Evolutionary conservation across 2,888 invertebrate genomes (phyloP).

Genomic region (Sympetrum striolatum): DNA sequence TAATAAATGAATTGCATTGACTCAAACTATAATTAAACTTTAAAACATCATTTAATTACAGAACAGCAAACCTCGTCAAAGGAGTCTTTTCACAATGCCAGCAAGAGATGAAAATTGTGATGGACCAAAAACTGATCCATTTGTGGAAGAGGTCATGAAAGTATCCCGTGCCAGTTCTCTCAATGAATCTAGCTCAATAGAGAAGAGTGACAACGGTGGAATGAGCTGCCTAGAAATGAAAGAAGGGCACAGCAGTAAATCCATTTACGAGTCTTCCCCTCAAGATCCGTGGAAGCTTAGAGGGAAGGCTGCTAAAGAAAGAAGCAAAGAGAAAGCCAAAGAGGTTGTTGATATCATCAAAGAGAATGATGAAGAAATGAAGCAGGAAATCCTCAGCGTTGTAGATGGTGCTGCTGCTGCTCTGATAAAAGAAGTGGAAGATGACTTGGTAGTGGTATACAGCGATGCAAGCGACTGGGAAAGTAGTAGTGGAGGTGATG

Average conservation of each 20-base stretch:
- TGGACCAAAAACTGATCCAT: constrained; percentile 16
- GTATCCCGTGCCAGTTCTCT: constrained; percentile 4
- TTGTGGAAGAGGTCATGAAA: constrained; percentile 30
- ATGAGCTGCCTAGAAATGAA: neutral
- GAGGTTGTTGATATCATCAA: neutral
- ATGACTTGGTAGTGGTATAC: constrained; percentile 8
- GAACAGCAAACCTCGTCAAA: constrained; percentile 28
- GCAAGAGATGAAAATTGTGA: constrained; percentile 8
- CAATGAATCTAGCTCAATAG: neutral
- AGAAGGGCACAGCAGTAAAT: neutral
- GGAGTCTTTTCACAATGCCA: constrained; percentile 17
- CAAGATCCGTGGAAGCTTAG: constrained; percentile 30
- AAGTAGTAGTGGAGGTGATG: constrained; percentile 34
- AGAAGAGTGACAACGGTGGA: neutral
- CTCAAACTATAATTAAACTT: too few relatives aligned
- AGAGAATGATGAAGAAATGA: neutral
- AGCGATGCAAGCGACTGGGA: constrained; percentile 33
- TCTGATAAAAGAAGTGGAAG: neutral
- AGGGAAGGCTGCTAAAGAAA: constrained; percentile 8
- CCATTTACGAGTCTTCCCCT: constrained; percentile 11
- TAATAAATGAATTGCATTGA: too few relatives aligned
- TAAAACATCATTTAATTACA: neutral
- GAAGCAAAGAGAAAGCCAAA: constrained; percentile 3
- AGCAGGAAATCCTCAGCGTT: neutral
- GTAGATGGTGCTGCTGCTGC: neutral